Conservation (phyloP, 2,113 vertebrate genomes). For the Centropus unirufus region DNA sequence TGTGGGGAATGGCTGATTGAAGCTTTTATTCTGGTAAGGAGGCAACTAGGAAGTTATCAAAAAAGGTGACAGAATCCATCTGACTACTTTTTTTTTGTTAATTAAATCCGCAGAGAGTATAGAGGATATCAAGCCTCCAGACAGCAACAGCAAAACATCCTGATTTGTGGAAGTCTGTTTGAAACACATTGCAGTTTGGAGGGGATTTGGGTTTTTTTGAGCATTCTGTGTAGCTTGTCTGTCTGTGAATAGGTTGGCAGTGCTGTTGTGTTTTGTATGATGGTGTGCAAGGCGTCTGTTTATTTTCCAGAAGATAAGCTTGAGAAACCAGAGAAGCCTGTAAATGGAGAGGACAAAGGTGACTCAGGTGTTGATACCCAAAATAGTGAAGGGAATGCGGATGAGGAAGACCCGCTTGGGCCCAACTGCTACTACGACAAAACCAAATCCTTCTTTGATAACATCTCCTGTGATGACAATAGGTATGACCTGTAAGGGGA, state of each 20-base stretch:
- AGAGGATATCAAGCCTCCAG: not conserved
- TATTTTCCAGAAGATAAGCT: slow-evolving; percentile 88
- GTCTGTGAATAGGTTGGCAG: not conserved
- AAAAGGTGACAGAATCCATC: no score
- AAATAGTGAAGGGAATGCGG: slow-evolving; percentile 87
- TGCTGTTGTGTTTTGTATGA: not conserved
- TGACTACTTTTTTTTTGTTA: not conserved
- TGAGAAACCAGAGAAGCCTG: slow-evolving; percentile 85
- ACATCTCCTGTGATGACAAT: slow-evolving; percentile 93
- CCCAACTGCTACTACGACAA: slow-evolving; percentile 96
- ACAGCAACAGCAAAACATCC: not conserved
- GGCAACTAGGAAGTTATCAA: not conserved
- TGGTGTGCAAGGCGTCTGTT: not conserved
- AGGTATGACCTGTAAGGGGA: slow-evolving; percentile 77
- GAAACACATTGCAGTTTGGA: not conserved
- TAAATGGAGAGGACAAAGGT: slow-evolving; percentile 93
- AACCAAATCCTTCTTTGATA: slow-evolving; percentile 98
- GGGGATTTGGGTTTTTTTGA: not conserved
- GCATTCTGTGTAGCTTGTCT: not conserved
- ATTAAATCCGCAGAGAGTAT: not conserved
- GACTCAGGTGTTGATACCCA: slow-evolving; percentile 87
- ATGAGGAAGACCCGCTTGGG: slow-evolving; percentile 88
- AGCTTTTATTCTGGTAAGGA: not conserved
- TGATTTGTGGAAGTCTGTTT: not conserved
- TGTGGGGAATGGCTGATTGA: not conserved